Evolutionary conservation across 2,113 vertebrate species (phyloP).

Genomic region (Anser brachyrhynchus): DNA sequence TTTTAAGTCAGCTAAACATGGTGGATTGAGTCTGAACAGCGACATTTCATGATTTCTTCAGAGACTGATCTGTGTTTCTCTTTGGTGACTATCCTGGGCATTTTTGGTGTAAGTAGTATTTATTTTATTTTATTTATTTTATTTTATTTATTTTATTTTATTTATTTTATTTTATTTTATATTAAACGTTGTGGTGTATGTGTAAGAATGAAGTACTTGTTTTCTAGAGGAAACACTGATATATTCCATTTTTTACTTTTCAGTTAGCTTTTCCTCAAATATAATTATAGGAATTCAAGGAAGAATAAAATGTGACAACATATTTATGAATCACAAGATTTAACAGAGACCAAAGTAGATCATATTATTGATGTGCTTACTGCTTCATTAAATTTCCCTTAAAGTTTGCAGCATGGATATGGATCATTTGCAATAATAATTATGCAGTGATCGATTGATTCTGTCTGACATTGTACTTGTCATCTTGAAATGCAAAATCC

Average conservation of each 20-base stretch:
- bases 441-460: conserved; percentile 88
- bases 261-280: conserved; percentile 32
- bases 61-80: neutral
- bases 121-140: too few relatives aligned
- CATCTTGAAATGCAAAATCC: conserved; percentile 84
- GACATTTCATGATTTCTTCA: neutral
- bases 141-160: too few relatives aligned
- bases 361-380: conserved; percentile 84
- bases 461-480: conserved; percentile 85
- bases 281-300: conserved; percentile 57
- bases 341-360: conserved; percentile 78
- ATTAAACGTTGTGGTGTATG: neutral
- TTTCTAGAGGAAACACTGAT: neutral
- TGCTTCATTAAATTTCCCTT: conserved; percentile 86
- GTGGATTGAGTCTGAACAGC: neutral
- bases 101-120: neutral
- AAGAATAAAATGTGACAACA: conserved; percentile 72
- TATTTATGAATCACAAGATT: conserved; percentile 79
- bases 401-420: conserved; percentile 83
- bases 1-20: neutral
- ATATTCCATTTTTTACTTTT: conserved; percentile 31
- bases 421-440: conserved; percentile 90
- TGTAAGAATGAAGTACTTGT: neutral
- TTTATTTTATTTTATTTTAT: too few relatives aligned
- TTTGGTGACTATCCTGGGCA: neutral